Percentiles rank a stretch among this genome's conserved stretches.
These are phyloP conservation scores for Gymnorhina tibicen DNA, from an alignment of 2,113 vertebrate genomes.

Conservation along the genomic window DNA sequence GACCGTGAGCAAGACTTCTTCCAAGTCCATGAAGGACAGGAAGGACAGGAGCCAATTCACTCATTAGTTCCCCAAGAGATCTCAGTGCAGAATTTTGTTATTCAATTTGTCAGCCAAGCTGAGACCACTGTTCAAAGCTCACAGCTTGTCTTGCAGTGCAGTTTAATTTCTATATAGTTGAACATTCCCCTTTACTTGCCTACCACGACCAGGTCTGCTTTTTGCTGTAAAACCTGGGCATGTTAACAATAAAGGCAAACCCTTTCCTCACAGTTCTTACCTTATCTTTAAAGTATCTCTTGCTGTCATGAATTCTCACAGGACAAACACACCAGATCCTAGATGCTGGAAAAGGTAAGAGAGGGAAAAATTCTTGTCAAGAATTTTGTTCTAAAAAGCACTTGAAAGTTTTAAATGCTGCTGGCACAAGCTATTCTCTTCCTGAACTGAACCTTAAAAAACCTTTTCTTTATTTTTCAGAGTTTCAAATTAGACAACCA, in stretches of 20 bases:
- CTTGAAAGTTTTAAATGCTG: slow-evolving; percentile 34
- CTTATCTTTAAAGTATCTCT: not conserved
- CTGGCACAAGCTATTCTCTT: not conserved
- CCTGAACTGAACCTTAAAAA: not conserved
- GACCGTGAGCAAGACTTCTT: not conserved
- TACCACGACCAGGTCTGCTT: not conserved
- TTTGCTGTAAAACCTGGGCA: not conserved
- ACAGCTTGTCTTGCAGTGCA: not conserved
- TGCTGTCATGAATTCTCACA: not conserved
- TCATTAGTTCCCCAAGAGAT: not conserved
- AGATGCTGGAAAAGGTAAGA: not conserved
- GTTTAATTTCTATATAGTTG: not conserved
- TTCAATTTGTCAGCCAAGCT: not conserved
- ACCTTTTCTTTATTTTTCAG: not conserved
- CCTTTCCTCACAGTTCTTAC: not conserved
- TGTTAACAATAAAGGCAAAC: not conserved
- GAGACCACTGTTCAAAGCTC: not conserved
- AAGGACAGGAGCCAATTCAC: not conserved
- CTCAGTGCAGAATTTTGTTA: not conserved
- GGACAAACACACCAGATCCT: not conserved
- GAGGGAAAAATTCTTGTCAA: not conserved
- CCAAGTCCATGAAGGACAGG: not conserved
- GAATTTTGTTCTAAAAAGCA: not conserved
- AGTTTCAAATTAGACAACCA: slow-evolving; percentile 45
- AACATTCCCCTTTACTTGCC: not conserved